Conservation (phyloP, 2,888 invertebrate species). For the Myopa testacea region DNA sequence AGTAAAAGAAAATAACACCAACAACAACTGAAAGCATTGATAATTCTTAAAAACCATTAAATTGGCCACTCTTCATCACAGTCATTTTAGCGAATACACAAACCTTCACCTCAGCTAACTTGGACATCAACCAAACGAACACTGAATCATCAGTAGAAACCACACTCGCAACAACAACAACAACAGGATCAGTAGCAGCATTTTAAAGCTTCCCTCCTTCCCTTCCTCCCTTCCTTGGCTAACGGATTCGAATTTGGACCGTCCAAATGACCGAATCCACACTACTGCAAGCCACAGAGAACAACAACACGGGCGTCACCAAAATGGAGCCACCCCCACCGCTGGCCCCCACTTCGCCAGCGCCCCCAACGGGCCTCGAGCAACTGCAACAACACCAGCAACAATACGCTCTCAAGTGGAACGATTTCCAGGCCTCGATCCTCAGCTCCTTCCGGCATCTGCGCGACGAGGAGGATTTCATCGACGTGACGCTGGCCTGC, state of each 20-base stretch:
- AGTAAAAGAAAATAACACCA: background rate
- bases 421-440: constrained; percentile 93
- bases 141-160: background rate
- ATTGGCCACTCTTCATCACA: background rate
- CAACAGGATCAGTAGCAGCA: background rate
- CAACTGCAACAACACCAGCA: constrained; percentile 72
- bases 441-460: constrained; percentile 89
- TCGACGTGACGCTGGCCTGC: constrained; percentile 92
- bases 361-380: constrained; percentile 47
- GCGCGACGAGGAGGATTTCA: constrained; percentile 91
- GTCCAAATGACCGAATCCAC: constrained; percentile 69
- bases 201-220: too few species aligned
- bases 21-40: background rate
- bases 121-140: background rate
- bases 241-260: background rate
- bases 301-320: constrained; percentile 68
- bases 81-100: background rate
- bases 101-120: background rate
- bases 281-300: constrained; percentile 68
- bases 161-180: background rate
- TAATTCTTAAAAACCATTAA: background rate
- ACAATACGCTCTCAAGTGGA: constrained; percentile 94
- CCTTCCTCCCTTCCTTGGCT: background rate
- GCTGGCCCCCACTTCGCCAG: constrained; percentile 69
- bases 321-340: constrained; percentile 70